Evolutionary conservation across 2,797 vertebrate species (phyloP), one percentile per base, ranked within the genome.

Genomic region (Menidia menidia): DNA sequence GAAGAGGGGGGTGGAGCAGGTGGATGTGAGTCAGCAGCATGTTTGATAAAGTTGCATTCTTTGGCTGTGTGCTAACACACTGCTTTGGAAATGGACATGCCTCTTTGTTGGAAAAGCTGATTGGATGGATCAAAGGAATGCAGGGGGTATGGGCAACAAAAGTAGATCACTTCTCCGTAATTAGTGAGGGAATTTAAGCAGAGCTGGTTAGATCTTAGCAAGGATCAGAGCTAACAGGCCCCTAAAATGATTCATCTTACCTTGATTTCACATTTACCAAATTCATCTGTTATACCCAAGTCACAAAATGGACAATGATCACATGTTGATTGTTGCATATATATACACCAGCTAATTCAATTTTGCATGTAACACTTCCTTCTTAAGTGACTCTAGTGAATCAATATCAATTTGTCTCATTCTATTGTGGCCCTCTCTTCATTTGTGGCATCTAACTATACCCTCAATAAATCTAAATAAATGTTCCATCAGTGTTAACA

Each of bases 131-230:
- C 66, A 73, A 18, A 61, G 39, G n/a, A 25, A 57, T 68, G 50
- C 54, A 57, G 60, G 60, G 33, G 43, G 60, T 58, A 51, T 48
- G 55, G 80, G 53, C 32, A 33, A 70, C 67, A 75, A 73, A 85
- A 79, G 83, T 74, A 68, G 31, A 79, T 56, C 82, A 60, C 77
- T 77, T 63, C 79, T 77, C 75, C 82, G 74, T 87, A 88, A 88
- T 85, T 84, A 82, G 70, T 10, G 81, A 58, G 68, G 82, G 78
- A 89, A 88, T 84, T 85, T 84, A 52, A 72, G 71, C 60, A 73
- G 57, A 57, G 80, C 50, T 60, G 67, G 67, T 65, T 51, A 60
- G 58, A 73, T 83, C 19, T 57, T 68, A 43, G 25, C 15, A 47
- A 60, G 65, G 53, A 74, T 52, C 62, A 73, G 62, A 81, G 55